Percentiles rank a stretch among this genome's conserved stretches.
phyloP scores from a whole-genome alignment of 1,140 invertebrate species.

The Tribolium castaneum region DNA sequence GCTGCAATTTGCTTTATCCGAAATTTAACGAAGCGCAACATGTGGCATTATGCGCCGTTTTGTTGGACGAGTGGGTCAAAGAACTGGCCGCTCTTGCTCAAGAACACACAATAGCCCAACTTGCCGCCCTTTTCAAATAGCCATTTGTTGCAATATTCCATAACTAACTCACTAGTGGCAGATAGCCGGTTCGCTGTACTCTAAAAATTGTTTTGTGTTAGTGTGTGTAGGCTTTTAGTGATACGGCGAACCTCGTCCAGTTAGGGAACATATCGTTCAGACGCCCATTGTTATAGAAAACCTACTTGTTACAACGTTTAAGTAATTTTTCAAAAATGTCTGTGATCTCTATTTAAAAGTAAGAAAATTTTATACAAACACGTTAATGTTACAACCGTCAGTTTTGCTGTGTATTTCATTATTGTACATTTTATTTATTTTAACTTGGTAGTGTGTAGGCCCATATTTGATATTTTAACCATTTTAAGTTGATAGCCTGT shows the following conservation, averaged over 20 bases:
- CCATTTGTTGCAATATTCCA: neutral
- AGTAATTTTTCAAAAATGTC: constrained; percentile 5
- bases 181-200: neutral
- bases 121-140: constrained; percentile 61
- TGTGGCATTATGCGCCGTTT: constrained; percentile 84
- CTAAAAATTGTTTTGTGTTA: neutral
- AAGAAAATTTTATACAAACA: constrained; percentile 26
- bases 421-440: constrained; percentile 15
- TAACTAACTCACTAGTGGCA: neutral
- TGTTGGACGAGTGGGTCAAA: constrained; percentile 93
- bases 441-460: neutral
- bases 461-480: too few relatives aligned
- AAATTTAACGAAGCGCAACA: constrained; percentile 64
- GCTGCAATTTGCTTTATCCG: constrained; percentile 55
- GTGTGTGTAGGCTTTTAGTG: neutral
- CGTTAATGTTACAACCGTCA: neutral
- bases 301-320: constrained; percentile 4
- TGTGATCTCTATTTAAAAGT: constrained; percentile 18
- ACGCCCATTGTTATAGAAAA: neutral
- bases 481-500: too few relatives aligned
- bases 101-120: constrained; percentile 82
- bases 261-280: constrained; percentile 11
- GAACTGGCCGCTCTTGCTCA: constrained; percentile 91
- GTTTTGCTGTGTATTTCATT: constrained; percentile 9
- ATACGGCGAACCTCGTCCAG: neutral